Base-by-base conservation (phyloP, 2,888 invertebrate genomes). In the Adelphocoris suturalis region DNA sequence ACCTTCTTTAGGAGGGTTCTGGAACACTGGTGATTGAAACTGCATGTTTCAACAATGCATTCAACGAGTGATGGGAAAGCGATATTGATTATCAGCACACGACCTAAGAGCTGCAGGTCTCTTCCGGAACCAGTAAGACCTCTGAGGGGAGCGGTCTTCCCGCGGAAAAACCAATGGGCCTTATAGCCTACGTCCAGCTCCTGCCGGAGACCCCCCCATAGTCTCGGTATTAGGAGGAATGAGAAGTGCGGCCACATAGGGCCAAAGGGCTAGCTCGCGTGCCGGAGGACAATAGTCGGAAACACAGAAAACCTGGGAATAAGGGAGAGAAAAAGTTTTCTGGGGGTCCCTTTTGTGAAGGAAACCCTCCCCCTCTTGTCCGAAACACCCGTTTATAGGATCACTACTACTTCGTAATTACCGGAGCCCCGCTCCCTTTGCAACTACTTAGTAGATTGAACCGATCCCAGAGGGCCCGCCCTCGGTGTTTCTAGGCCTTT, bases 401-500 rank as follows among this genome's bases (percentile, higher is more conserved):
- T 87, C 87, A 55, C 89, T 55, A 89, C 89, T 89, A 80, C 89
- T 89, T 61, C 37, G 89, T 89, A 89, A 89, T 89, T 89, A 89
- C 61, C 46, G 89, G 57, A 47, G 28, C 3, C 27, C 80, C 88
- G 13, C 27, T 55, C 76, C 48, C 76, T 55, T 52, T 87, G 76
- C 27, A 87, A 55, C 80, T 89, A 89, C 89, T 89, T 89, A 89
- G 89, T 89, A 89, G 89, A 89, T 89, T 89, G 89, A 48, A 27
- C 78, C 76, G 12, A 0, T 57, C 84, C 57, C 52, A 19, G 3
- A 12, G 52, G 55, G 52, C 84, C 57, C 57, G 28, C 48, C 84
- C 23, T 57, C 46, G 81, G 48, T 46, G 19, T 47, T 76, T 28
- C 37, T 28, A 16, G 47, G 47, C 46, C 81, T 48, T 48, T 48